Evolutionary conservation across 2,113 vertebrate genomes (phyloP).

Genomic region (Phalacrocorax brasilianus): DNA sequence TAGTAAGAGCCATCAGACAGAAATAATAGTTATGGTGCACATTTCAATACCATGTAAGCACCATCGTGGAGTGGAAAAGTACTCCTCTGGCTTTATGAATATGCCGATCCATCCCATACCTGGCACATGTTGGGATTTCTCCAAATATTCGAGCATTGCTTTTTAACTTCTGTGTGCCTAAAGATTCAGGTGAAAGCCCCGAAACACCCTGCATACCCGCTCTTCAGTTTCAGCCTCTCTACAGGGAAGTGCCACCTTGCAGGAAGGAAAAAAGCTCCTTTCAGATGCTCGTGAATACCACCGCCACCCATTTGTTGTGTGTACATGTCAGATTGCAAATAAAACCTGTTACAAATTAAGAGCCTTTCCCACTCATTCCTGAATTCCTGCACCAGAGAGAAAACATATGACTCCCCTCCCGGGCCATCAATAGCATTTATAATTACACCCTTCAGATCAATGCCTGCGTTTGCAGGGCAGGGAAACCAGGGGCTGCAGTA

Average conservation of each 20-base stretch:
- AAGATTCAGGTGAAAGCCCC: neutral
- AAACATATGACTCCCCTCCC: neutral
- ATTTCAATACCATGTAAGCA: rapidly evolving
- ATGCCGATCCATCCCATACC: neutral
- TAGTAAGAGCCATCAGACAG: neutral
- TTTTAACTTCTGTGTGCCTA: neutral
- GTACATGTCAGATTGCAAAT: neutral
- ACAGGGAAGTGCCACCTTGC: neutral
- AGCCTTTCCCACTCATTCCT: neutral
- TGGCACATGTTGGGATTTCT: rapidly evolving
- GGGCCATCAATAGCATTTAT: neutral
- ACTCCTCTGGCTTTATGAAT: rapidly evolving
- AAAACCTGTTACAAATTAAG: neutral
- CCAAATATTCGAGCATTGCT: neutral
- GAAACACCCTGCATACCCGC: rapidly evolving
- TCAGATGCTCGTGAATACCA: neutral
- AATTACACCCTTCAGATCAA: neutral
- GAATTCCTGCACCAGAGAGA: neutral
- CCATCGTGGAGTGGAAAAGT: neutral
- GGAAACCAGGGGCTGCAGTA: neutral
- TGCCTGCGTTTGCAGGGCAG: neutral
- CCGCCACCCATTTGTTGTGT: neutral
- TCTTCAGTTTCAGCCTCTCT: neutral
- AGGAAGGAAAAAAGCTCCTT: neutral
- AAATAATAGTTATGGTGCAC: rapidly evolving